Evolutionary conservation across 2,797 vertebrate genomes (phyloP).

Genomic region (Pseudochromis fuscus): DNA sequence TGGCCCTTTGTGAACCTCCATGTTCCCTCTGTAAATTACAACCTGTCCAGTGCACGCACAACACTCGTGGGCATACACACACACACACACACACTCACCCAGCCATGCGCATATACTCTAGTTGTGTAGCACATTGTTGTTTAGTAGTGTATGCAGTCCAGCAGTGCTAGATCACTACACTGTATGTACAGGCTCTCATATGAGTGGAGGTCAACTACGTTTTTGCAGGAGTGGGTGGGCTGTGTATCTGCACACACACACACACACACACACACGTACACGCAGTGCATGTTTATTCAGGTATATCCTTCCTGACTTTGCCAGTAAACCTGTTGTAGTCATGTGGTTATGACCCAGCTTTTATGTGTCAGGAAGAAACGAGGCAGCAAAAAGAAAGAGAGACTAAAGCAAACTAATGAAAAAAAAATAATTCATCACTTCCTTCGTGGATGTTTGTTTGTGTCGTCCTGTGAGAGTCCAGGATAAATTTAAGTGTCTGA

Average conservation of each 20-base stretch:
- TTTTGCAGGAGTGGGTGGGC: slow-evolving; percentile 10
- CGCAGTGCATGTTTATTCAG: slow-evolving; percentile 83
- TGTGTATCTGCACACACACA: background rate
- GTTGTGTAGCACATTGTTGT: slow-evolving; percentile 1
- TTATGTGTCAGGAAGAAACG: slow-evolving; percentile 21
- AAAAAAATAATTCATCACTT: slow-evolving; percentile 3
- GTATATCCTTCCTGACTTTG: slow-evolving; percentile 84
- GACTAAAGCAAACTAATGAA: background rate
- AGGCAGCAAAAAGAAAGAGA: slow-evolving; percentile 4
- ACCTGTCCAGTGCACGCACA: slow-evolving; percentile 63
- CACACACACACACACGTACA: slow-evolving; percentile 9
- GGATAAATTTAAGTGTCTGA: background rate
- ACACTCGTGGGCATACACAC: slow-evolving; percentile 22
- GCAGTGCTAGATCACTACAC: background rate
- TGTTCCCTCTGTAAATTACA: slow-evolving; percentile 77
- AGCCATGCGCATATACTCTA: background rate
- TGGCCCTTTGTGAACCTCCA: slow-evolving; percentile 68
- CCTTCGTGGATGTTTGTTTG: background rate
- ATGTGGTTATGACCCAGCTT: slow-evolving; percentile 50
- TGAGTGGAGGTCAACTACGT: background rate
- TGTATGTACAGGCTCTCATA: background rate
- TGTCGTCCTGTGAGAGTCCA: background rate
- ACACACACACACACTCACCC: slow-evolving; percentile 9
- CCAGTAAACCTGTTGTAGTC: slow-evolving; percentile 71
- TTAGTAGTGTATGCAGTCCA: slow-evolving; percentile 6